Base-by-base conservation (phyloP, 2,888 invertebrate species). In the Deroplatys truncata region DNA sequence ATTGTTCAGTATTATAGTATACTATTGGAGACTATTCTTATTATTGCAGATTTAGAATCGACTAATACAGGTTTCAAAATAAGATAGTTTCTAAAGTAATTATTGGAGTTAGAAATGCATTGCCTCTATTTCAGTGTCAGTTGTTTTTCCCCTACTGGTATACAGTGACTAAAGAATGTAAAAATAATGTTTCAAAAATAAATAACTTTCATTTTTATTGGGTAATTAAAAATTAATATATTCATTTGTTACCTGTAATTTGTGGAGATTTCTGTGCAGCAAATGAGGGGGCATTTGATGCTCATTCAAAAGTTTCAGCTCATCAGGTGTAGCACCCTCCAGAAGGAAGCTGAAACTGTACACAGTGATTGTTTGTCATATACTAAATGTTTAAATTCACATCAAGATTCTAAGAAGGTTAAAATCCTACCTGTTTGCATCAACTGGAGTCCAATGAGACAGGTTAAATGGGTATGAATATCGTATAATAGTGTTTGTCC, bases 321-420 rank as follows among this genome's bases (percentile, higher is more conserved):
- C 89, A 84, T 89, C 89, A 56, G 89, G 84, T 25, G 86, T 86
- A 25, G 89, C 89, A 25, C 89, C 89, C 31, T 89, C 86, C 87
- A 89, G 35, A 16, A 89, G 82, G 35, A 83, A 89, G 31, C 89
- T 87, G 84, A 86, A 86, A n/a, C 89, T 89, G 20, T 72, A 72
- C 1, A 16, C 5, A 72, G 1, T 1, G 2, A 72, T 7, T 72
- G 13, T 72, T 72, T 20, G 4, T 56, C 15, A 1, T 20, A 72
- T 72, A 2, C 8, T 20, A 25, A 72, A 72, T 20, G 56, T 72
- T 20, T 72, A 20, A 72, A 20, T 72, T 20, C 56, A 72, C 20
- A 15, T 84, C 7, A 84, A 7, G 9, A 2, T 28, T 28, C 25
- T 31, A 20, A 31, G 15, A 29, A 43, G 9, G 49, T 28, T 5